Base-by-base conservation (phyloP, 2,797 vertebrate species). In the Accipiter superciliosus region DNA sequence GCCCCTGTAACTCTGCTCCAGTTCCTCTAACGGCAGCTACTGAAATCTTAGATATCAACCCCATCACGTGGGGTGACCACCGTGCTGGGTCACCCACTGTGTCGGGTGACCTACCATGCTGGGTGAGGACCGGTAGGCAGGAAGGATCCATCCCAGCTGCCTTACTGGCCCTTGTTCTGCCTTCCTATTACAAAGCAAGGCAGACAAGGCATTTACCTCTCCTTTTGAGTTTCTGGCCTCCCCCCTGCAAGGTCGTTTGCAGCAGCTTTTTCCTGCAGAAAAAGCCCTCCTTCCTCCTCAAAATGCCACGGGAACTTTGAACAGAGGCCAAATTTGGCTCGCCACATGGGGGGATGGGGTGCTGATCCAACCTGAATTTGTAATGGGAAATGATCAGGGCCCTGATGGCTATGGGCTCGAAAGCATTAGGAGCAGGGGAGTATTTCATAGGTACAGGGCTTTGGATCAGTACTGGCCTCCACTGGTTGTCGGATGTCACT, bases 301-400 rank as follows among this genome's bases (percentile, higher is more conserved):
- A 57, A 80, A 72, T 20, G 50, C 66, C 59, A n/a, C 0, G 0
- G 57, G 45, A 91, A 19, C 84, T 86, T 78, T 87, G 61, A 90
- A 45, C 8, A 1, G 79, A 50, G 35, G 59, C 67, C 79, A 94
- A 13, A 61, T 58, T n/a, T 84, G 90, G 61, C 63, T 92, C 9
- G 1, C 37, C 47, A 59, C 47, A 4, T 17, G 67, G 50, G 44
- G 14, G 59, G 42, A 12, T 28, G 87, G 58, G 24, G 24, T 83
- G 53, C 62, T 29, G 70, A 90, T 37, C 92, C 76, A 52, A 10
- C 55, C 67, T 81, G 90, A 94, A 94, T 93, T 39, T 81, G 33
- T 95, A 89, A 87, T 71, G 78, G 83, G 22, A 50, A 92, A 37
- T 13, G 12, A 15, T 39, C 52, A 6, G 24, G 13, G 11, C 37